phyloP scores from a whole-genome alignment of 2,888 invertebrate species.

The Marronus borbonicus region DNA sequence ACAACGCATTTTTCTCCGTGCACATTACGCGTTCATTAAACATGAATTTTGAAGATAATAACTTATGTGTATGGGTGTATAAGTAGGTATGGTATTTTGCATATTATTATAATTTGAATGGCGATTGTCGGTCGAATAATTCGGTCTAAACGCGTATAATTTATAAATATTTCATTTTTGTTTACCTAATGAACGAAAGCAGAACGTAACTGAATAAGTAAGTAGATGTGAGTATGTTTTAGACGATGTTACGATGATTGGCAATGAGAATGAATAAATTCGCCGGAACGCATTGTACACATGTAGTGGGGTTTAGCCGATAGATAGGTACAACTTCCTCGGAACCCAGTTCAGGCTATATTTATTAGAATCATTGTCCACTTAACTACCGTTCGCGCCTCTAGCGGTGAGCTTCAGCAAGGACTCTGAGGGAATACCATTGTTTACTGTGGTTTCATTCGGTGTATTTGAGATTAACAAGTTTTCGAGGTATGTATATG shows the following conservation, averaged over 20 bases:
- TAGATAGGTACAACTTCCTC: constrained; percentile 43
- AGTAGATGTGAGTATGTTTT: too few relatives aligned
- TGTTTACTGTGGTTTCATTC: constrained; percentile 13
- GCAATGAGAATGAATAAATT: constrained; percentile 46
- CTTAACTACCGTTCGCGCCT: constrained; percentile 42
- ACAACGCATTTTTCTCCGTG: too few relatives aligned
- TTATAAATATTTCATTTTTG: constrained; percentile 51
- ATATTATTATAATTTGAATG: neutral
- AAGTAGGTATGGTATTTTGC: neutral
- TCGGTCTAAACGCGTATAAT: neutral
- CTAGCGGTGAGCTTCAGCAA: constrained; percentile 38
- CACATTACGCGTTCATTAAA: too few relatives aligned
- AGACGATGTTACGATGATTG: neutral
- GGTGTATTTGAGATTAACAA: constrained; percentile 24
- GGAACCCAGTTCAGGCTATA: constrained; percentile 35
- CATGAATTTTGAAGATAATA: too few relatives aligned
- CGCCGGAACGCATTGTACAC: neutral
- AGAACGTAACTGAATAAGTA: neutral
- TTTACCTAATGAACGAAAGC: constrained; percentile 46
- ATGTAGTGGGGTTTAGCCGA: constrained; percentile 47
- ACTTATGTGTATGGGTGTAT: too few relatives aligned
- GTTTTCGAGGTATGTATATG: constrained; percentile 31
- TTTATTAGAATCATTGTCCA: constrained; percentile 50
- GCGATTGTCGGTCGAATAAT: neutral
- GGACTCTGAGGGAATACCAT: neutral